Conservation (phyloP, 2,113 vertebrate species). For the Patagioenas fasciata region DNA sequence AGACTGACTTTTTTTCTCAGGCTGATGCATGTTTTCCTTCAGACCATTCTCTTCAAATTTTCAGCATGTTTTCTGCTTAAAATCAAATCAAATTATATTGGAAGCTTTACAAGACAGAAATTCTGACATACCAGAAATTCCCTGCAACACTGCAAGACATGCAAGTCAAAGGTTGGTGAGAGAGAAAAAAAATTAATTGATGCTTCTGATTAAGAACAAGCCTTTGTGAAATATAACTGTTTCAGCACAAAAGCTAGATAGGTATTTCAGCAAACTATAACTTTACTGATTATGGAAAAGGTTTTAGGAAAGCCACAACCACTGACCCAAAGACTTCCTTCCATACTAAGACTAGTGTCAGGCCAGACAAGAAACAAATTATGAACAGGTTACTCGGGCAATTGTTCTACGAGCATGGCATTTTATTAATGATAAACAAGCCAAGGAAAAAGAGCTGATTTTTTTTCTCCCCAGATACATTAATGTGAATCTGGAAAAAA, state of each 20-base stretch:
- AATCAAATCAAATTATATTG: background rate
- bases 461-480: background rate
- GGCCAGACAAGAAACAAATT: background rate
- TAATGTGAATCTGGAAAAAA: background rate
- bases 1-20: background rate
- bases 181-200: accelerated
- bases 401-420: background rate
- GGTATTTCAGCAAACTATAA: background rate
- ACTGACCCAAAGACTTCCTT: background rate
- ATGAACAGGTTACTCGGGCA: background rate
- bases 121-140: background rate
- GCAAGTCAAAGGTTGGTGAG: background rate
- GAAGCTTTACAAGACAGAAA: background rate
- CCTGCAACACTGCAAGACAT: background rate
- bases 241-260: background rate
- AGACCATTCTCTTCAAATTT: background rate
- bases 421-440: background rate
- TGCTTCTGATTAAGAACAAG: background rate
- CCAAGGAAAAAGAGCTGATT: background rate
- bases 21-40: background rate
- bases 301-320: background rate
- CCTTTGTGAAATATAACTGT: background rate
- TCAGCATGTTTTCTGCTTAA: background rate
- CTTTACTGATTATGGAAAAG: background rate
- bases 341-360: background rate